Conservation (phyloP, 2,113 vertebrate species). For the Ascaphus truei region DNA sequence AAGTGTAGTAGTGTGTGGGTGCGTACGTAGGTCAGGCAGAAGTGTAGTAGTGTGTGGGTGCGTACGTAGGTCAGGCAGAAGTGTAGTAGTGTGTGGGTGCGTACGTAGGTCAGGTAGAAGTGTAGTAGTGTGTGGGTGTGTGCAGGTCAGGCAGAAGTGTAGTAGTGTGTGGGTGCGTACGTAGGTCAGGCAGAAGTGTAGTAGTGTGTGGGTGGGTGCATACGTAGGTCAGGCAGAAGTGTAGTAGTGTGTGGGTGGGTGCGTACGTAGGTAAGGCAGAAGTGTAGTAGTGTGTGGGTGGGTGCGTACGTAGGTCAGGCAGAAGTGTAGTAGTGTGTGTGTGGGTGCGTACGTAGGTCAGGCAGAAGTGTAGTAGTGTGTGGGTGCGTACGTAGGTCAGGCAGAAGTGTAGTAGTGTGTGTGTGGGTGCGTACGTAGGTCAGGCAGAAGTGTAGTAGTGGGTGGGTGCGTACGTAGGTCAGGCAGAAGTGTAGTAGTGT, state of each 20-base stretch:
- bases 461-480: background rate
- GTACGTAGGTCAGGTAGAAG: slow-evolving; percentile 12
- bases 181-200: slow-evolving; percentile 5
- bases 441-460: background rate
- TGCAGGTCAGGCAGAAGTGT: accelerated
- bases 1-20: accelerated
- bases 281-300: background rate
- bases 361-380: too few species aligned
- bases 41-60: background rate
- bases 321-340: background rate
- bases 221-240: too few species aligned
- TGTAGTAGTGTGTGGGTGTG: background rate
- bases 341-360: too few species aligned
- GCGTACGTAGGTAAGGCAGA: accelerated
- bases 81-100: too few species aligned
- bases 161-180: background rate
- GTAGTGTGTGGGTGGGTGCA: background rate
- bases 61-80: too few species aligned
- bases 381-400: too few species aligned
- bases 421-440: accelerated
- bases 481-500: background rate
- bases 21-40: slow-evolving; percentile 8
- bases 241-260: background rate
- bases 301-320: slow-evolving; percentile 4
- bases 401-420: background rate